phyloP scores from a whole-genome alignment of 1,140 invertebrate genomes.

The Paracyclopina nana region DNA sequence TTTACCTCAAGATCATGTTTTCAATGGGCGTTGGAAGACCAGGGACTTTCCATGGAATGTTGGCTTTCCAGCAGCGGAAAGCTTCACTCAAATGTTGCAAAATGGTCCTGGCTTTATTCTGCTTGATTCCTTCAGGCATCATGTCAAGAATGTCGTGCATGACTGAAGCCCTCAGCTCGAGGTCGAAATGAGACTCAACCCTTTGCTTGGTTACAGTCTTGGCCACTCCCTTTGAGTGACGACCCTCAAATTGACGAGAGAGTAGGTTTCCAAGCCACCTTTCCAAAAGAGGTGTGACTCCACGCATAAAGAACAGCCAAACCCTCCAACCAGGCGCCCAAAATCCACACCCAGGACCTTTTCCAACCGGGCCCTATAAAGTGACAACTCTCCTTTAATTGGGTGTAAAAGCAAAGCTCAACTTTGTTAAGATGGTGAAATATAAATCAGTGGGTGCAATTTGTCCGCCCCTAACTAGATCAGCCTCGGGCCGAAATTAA shows the following conservation, averaged over 20 bases:
- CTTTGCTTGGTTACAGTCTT: conserved; percentile 99
- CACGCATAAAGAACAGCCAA: conserved; percentile 98
- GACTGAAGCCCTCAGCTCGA: conserved; percentile 87
- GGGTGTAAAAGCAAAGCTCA: too few species aligned
- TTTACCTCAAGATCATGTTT: conserved; percentile 97
- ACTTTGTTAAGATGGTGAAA: too few species aligned
- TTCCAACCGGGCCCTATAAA: conserved; percentile 73
- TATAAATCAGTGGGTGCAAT: conserved; percentile 8
- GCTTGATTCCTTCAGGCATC: conserved; percentile 99
- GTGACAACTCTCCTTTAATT: too few species aligned
- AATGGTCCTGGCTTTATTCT: conserved; percentile 97
- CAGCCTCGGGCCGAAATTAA: neutral
- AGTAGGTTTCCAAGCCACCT: conserved; percentile 94
- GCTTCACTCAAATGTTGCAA: conserved; percentile 97
- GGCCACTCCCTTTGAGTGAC: conserved; percentile 94
- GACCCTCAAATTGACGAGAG: conserved; percentile 93
- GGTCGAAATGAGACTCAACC: conserved; percentile 97
- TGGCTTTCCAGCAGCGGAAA: conserved; percentile 99
- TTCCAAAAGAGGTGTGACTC: conserved; percentile 91
- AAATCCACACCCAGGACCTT: conserved; percentile 96
- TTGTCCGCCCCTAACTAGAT: neutral
- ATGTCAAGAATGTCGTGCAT: conserved; percentile 99
- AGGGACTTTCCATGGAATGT: conserved; percentile 99
- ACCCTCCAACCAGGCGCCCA: conserved; percentile 99
- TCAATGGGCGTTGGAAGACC: conserved; percentile 96